Percentiles rank a stretch among this genome's conserved stretches.
phyloP scores from a whole-genome alignment of 2,113 vertebrate genomes.

The Sus scrofa region T2T-Sscrofa CM000814.6:57104001-57104500 shows the following conservation, averaged over 20 bases:
- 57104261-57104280: background rate
- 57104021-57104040: too few species aligned
- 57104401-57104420: background rate
- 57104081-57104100: background rate
- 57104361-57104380: background rate
- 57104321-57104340: background rate
- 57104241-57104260: background rate
- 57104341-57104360: too few species aligned
- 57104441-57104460: background rate
- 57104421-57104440: background rate
- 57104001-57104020: too few species aligned
- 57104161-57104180: background rate
- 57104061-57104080: too few species aligned
- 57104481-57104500: background rate
- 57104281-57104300: background rate
- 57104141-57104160: background rate
- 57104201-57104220: background rate
- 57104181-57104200: background rate
- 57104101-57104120: background rate
- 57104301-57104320: slow-evolving; percentile 31
- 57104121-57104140: too few species aligned
- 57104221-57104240: background rate
- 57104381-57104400: slow-evolving; percentile 13
- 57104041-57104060: too few species aligned
- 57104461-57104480: background rate